Percentiles rank a stretch among this genome's conserved stretches.
Evolutionary conservation across 53 echinoderm and acorn worm genomes (phyloP).

Genomic region (Arbacia lixula): DNA sequence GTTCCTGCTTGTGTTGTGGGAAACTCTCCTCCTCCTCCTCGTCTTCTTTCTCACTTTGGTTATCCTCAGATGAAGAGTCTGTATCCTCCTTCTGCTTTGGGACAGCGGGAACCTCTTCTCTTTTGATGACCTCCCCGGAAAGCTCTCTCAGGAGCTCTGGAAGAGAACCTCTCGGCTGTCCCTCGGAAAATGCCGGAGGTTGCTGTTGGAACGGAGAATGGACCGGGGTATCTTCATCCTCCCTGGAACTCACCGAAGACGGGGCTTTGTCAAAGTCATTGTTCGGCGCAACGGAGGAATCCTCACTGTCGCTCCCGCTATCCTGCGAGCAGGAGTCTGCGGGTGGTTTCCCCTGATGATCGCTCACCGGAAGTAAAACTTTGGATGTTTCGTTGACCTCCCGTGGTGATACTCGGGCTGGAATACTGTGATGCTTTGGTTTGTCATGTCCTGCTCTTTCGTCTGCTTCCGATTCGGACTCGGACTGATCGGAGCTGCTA

Average conservation of each 20-base stretch:
- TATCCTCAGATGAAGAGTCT: conserved; percentile 9
- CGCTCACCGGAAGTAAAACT: conserved; percentile 22
- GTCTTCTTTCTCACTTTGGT: neutral
- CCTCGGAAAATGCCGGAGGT: too few species aligned
- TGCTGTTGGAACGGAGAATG: neutral
- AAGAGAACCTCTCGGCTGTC: neutral
- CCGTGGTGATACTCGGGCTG: conserved; percentile 33
- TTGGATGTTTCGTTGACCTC: conserved; percentile 32
- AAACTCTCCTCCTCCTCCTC: too few species aligned
- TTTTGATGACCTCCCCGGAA: neutral
- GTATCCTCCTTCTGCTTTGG: neutral
- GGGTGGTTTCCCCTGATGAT: neutral
- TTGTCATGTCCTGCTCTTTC: conserved; percentile 8
- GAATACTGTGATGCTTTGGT: conserved; percentile 32
- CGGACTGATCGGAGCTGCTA: conserved; percentile 50
- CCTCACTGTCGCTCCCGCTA: conserved; percentile 49
- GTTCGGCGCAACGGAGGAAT: conserved; percentile 21
- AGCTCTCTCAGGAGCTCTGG: neutral
- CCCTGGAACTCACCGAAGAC: conserved; percentile 41
- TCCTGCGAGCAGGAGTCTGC: conserved; percentile 32
- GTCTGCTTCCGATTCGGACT: conserved; percentile 43
- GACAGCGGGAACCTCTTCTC: neutral
- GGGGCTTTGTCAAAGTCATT: conserved; percentile 37
- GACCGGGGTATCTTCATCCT: conserved; percentile 5
- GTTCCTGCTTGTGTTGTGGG: too few species aligned